Percentiles rank a stretch among this genome's conserved stretches.
These are phyloP conservation scores for Diogma glabrata DNA, from an alignment of 2,888 invertebrate species.

Conservation along the genomic window DNA sequence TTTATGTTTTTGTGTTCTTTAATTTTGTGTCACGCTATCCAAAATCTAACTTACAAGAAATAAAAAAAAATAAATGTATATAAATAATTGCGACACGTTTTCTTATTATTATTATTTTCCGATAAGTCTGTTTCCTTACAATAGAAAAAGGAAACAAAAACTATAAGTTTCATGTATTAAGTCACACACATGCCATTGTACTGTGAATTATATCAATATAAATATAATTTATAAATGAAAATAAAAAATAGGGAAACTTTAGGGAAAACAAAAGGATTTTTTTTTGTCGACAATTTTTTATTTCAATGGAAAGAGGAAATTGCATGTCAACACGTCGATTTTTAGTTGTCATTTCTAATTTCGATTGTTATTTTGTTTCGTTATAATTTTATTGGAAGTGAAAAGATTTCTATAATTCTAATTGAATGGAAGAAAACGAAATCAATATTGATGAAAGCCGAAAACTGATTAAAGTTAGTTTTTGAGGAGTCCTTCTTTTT, in stretches of 20 bases:
- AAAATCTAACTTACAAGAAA: slow-evolving; percentile 5
- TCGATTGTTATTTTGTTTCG: too few species aligned
- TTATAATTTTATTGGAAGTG: too few species aligned
- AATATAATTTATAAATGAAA: too few species aligned
- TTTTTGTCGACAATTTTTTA: slow-evolving; percentile 2
- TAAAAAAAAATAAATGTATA: not conserved
- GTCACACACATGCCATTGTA: slow-evolving; percentile 9
- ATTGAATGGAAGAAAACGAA: too few species aligned
- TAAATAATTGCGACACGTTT: slow-evolving; percentile 9
- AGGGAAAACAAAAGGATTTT: slow-evolving; percentile 4
- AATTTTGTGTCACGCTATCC: slow-evolving; percentile 8
- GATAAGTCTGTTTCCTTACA: slow-evolving; percentile 9
- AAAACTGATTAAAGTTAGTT: too few species aligned
- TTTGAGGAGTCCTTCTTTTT: too few species aligned
- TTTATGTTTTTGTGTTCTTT: slow-evolving; percentile 4
- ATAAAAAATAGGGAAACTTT: too few species aligned
- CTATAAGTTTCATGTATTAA: slow-evolving; percentile 6
- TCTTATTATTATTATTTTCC: slow-evolving; percentile 9
- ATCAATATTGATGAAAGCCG: too few species aligned
- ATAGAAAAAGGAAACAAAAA: too few species aligned
- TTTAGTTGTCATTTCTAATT: too few species aligned
- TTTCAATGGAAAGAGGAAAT: slow-evolving; percentile 3
- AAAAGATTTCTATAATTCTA: too few species aligned
- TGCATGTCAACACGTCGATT: slow-evolving; percentile 8
- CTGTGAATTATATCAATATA: slow-evolving; percentile 8